Evolutionary conservation across 2,113 vertebrate genomes (phyloP), one percentile per base, ranked within the genome.

Genomic region (Dipodomys stephensi): DNA sequence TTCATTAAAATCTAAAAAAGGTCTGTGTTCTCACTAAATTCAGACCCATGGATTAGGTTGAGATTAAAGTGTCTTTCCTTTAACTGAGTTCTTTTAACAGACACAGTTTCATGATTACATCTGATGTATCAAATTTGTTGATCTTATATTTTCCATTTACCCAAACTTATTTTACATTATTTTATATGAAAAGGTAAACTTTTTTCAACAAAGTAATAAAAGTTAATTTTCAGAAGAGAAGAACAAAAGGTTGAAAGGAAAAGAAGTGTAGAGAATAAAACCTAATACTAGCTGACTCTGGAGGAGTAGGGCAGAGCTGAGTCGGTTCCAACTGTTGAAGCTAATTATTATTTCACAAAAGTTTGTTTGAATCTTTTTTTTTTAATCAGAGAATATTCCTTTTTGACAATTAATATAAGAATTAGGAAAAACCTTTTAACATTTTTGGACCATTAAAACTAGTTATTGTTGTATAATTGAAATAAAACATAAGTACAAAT

Each of bases 391-490:
- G n/a, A n/a, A 46, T 7, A 57, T 78, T 4, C 27, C 28, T 30
- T 91, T 39, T 93, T 71, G 30, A 72, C 5, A 60, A 53, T 83
- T 81, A 92, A 91, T 23, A 80, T 4, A 95, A 71, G 44, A 87
- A 78, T 57, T 64, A 81, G 53, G 46, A 60, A 94, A 39, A 57
- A 0, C 71, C 2, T 8, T 62, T 89, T 78, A 49, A 93, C n/a
- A 92, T 10, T 22, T 71, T 91, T 69, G 81, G 18, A 89, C 15
- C 12, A 44, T 44, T 57, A 71, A 85, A 79, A 67, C 80, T 67
- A 95, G 69, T 89, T 62, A 78, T 12, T 92, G 62, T 65, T 30
- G 60, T 82, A 28, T 39, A 76, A 69, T 60, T 49, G 46, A 53
- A 71, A 80, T 67, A 80, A 87, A 74, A 64, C 73, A 15, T 76